Evolutionary conservation across 1,140 invertebrate genomes (phyloP), one percentile per base, ranked within the genome.

Genomic region (Trichomalopsis sarcophagae): DNA sequence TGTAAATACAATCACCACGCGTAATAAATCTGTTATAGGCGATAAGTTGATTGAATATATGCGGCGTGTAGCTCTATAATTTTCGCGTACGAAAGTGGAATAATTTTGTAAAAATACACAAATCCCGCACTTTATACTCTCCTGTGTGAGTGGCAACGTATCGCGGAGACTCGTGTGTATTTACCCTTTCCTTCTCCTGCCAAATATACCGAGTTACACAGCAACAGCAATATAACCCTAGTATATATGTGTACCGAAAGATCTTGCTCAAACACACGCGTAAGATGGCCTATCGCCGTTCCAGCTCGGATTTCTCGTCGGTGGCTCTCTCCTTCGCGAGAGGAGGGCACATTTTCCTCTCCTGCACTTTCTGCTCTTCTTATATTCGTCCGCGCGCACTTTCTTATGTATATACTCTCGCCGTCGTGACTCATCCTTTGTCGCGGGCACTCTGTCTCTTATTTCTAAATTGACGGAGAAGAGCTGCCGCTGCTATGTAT

Each of bases 391-490:
- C 23, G 23, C 68, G 50, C 14, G 55, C 55, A 21, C 21, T 62
- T 44, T 44, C 27, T 71, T 69, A 69, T 10, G 66, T 55, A 50
- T 47, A 62, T 62, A 62, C 71, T 82, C 55, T 81, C 44, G 50
- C 3, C 27, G 68, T 44, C 14, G 62, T 82, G 81, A 82, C 50
- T 82, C 81, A 82, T 74, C 81, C 40, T 82, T 82, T 82, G 73
- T 82, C 55, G 75, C 50, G 36, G 2, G 2, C 33, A 1, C 40
- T 10, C 17, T 23, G 36, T 75, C 81, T 82, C 81, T 44, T 76
- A 36, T 82, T 82, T 82, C 81, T 76, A 76, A 82, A 76, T 82
- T 82, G 81, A 82, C 69, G 55, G 55, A 62, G 55, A 62, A 62
- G 55, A 62, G 55, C 21, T 17, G 17, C 55, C 7, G 6, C 11